Evolutionary conservation across 2,113 vertebrate species (phyloP), one percentile per base, ranked within the genome.

Genomic region (Ceyx margarethae): DNA sequence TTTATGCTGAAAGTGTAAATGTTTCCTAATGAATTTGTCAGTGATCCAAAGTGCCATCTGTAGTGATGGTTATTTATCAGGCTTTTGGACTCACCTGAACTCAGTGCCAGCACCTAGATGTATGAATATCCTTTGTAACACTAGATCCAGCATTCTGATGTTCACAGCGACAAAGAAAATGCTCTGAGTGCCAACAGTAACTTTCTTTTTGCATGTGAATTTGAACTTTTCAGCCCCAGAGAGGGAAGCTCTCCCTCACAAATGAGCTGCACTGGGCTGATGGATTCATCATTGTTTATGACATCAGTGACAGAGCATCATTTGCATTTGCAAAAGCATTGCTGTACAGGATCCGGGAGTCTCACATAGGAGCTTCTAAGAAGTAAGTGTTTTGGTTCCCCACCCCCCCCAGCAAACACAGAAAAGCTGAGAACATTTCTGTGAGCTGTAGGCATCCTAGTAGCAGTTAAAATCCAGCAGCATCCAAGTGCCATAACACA

Each of bases 181-280:
- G 26, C 76, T 84, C 46, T 72, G 54, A 67, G 40, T 79, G 58
- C 73, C 56, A 81, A 35, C 4, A 66, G 33, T 74, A 78, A 87
- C 61, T 2, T 48, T 48, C 5, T 75, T 85, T 83, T 79, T 60
- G 33, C 11, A 2, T 72, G 58, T 87, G 68, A 57, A 42, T 71
- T n/a, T 79, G 48, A 66, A 81, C 64, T 42, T 95, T 96, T 37
- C 95, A 98, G 97, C 83, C 95, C 2, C 97, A 97, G 82, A 97
- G 82, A 43, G 96, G 97, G 40, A 98, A 98, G 89, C 96, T 97
- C 19, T 96, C 97, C 51, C 94, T 98, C 57, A 95, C 95, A 2
- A 97, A 98, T 1, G 98, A 98, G 83, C 97, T 98, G 42, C 98
- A 98, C 18, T 98, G 98, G 98, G 98, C 98, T 13, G 98, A 99